A percentile compares a stretch with the other conserved stretches of the same genome.
Evolutionary conservation across 2,888 invertebrate genomes (phyloP).

Genomic region (Drosophila lutescens): DNA sequence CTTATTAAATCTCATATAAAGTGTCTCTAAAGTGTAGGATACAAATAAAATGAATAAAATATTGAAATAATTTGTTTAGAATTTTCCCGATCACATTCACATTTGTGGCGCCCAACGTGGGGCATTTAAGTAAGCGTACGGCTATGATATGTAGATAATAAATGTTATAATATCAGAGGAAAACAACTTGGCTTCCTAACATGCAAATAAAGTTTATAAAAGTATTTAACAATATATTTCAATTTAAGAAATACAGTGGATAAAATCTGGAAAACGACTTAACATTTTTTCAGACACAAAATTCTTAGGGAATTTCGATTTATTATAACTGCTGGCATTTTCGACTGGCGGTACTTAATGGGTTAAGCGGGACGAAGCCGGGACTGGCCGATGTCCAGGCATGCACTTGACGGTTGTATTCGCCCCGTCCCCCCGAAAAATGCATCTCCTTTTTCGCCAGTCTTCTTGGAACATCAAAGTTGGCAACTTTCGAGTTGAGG

Average conservation of each 20-base stretch:
- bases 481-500: constrained; percentile 77
- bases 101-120: constrained; percentile 5
- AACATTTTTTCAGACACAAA: no score
- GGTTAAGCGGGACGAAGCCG: constrained; percentile 9
- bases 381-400: constrained; percentile 59
- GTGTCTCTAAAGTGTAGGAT: no score
- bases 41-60: no score
- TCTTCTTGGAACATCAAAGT: constrained; percentile 74
- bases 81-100: not conserved
- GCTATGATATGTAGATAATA: not conserved
- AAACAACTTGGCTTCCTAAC: no score
- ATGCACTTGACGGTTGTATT: constrained; percentile 66
- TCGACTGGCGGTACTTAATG: not conserved
- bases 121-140: not conserved
- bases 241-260: not conserved
- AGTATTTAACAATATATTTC: no score
- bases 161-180: no score
- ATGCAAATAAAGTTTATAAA: no score
- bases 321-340: not conserved
- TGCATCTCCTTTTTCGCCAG: constrained; percentile 21
- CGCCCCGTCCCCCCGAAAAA: constrained; percentile 20
- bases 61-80: no score
- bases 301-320: no score
- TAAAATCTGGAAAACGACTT: no score
- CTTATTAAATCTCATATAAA: no score